phyloP scores from a whole-genome alignment of 2,888 invertebrate genomes.

The Cerastoderma edule region DNA sequence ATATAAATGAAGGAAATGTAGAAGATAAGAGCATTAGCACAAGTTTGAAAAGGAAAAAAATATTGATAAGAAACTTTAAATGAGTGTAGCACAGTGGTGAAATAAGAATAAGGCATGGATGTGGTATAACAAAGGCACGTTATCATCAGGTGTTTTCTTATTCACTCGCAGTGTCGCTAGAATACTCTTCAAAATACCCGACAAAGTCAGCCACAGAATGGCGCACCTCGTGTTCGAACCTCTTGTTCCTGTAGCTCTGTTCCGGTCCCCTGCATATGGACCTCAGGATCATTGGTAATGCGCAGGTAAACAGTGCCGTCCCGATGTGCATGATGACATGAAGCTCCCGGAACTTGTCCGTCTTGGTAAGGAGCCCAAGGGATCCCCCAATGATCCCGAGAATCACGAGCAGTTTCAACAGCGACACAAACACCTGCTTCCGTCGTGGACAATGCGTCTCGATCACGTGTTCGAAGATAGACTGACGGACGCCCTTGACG shows the following conservation, averaged over 20 bases:
- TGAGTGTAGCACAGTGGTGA: too few species aligned
- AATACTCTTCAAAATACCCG: constrained; percentile 11
- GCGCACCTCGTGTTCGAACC: not conserved
- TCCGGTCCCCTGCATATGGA: constrained; percentile 32
- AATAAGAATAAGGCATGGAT: too few species aligned
- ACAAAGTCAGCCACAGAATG: constrained; percentile 1
- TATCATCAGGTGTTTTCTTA: too few species aligned
- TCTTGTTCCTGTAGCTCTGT: constrained; percentile 16
- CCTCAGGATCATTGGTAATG: constrained; percentile 56
- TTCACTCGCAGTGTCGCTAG: not conserved
- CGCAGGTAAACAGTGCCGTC: constrained; percentile 61
- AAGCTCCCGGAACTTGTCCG: constrained; percentile 52
- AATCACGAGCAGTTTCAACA: constrained; percentile 48
- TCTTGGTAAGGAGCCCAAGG: constrained; percentile 48
- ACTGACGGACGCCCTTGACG: constrained; percentile 32
- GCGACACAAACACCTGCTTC: constrained; percentile 51
- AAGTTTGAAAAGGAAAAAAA: too few species aligned
- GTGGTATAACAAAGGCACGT: too few species aligned
- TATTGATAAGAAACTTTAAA: too few species aligned
- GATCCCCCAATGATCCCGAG: constrained; percentile 51
- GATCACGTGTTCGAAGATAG: constrained; percentile 53
- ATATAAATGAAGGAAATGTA: too few species aligned
- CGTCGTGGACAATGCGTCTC: constrained; percentile 51
- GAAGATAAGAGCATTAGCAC: too few species aligned
- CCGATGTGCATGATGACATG: constrained; percentile 59